A percentile compares a stretch with the other conserved stretches of the same genome.
Conservation (phyloP, 2,797 vertebrate species). For the Myioborus miniatus region DNA sequence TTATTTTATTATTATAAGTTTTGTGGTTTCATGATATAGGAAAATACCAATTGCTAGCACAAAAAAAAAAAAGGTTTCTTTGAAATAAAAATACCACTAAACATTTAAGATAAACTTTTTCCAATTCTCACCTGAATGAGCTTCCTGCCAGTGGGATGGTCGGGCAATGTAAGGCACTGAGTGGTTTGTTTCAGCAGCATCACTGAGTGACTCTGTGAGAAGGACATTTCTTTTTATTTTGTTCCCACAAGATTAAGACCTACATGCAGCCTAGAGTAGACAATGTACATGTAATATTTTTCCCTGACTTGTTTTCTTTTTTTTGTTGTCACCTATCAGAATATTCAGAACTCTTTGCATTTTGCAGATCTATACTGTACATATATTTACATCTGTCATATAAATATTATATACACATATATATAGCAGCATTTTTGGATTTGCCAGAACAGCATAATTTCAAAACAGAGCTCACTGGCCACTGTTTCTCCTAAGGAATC, state of each 20-base stretch:
- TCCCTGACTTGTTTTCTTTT: neutral
- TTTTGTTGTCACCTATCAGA: neutral
- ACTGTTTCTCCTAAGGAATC: neutral
- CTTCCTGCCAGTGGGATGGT: slow-evolving; percentile 81
- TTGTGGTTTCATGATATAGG: neutral
- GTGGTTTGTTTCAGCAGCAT: slow-evolving; percentile 45
- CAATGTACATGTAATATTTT: neutral
- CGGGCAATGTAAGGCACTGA: slow-evolving; percentile 84
- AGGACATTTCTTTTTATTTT: neutral
- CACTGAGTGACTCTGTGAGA: slow-evolving; percentile 41
- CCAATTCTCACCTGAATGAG: slow-evolving; percentile 87
- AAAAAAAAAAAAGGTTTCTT: neutral
- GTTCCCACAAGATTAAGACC: neutral
- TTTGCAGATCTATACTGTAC: neutral
- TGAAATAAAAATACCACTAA: neutral
- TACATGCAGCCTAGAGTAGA: neutral
- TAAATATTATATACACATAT: neutral
- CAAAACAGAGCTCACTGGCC: neutral
- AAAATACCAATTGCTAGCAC: neutral
- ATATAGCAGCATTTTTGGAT: neutral
- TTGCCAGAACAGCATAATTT: neutral
- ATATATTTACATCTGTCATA: neutral
- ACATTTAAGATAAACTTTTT: neutral
- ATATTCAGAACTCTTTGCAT: neutral
- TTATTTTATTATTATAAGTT: neutral